Evolutionary conservation across 2,888 invertebrate species (phyloP).

Genomic region (Melieria crassipennis): DNA sequence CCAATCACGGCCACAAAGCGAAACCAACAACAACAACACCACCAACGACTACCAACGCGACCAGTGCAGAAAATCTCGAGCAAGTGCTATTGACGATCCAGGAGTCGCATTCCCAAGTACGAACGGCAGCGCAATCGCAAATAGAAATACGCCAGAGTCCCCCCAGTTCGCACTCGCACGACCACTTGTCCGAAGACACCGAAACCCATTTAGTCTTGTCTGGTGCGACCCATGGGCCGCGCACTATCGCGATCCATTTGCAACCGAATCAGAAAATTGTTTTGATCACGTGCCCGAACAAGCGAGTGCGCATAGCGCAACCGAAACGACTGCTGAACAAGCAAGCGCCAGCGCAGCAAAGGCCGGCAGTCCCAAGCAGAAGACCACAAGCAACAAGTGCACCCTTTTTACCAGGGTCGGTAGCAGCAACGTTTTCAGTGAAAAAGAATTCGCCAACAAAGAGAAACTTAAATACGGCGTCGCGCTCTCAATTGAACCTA

Average conservation of each 20-base stretch:
- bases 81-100: conserved; percentile 60
- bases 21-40: conserved; percentile 44
- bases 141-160: background rate
- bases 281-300: conserved; percentile 45
- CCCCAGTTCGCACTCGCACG: conserved; percentile 16
- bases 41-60: conserved; percentile 46
- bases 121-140: conserved; percentile 33
- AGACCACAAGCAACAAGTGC: conserved; percentile 50
- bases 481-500: conserved; percentile 46
- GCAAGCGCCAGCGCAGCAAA: conserved; percentile 28
- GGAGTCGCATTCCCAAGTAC: conserved; percentile 51
- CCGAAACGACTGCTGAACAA: conserved; percentile 36
- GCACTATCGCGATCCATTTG: conserved; percentile 20
- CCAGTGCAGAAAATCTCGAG: conserved; percentile 52
- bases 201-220: background rate
- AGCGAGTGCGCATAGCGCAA: conserved; percentile 35
- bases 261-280: conserved; percentile 49
- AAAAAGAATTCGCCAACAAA: conserved; percentile 48
- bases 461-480: conserved; percentile 37
- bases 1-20: conserved; percentile 57
- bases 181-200: conserved; percentile 3
- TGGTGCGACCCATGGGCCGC: conserved; percentile 9
- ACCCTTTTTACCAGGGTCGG: conserved; percentile 62
- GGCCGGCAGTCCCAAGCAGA: conserved; percentile 32
- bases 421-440: conserved; percentile 49